Base-by-base conservation (phyloP, 2,888 invertebrate species). In the Drosophila falleni region DNA sequence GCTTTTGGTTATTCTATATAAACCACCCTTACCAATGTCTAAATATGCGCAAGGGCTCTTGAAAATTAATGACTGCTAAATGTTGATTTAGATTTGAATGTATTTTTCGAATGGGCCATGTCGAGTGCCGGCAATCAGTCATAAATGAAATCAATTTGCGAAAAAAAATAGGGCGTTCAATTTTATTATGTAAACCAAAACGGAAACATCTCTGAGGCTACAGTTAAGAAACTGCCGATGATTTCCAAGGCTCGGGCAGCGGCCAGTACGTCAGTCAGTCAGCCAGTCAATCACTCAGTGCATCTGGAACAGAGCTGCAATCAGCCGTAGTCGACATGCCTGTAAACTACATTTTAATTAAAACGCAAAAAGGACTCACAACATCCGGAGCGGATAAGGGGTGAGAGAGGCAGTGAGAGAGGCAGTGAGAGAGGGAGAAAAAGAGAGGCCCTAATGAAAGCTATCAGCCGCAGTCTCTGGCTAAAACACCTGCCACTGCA, bases 311-410 rank as follows among this genome's bases (percentile, higher is more conserved):
- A 54, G 63, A 69, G 78, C 64, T 71, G 68, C 84, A 60, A 47
- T 65, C 41, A 53, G 53, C 69, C 51, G 41, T 66, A 39, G 69
- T 72, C 71, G 66, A 69, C 67, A 65, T 67, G 83, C 46, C 74
- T 66, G 75, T 79, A 80, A 87, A 87, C 84, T 87, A 84, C 87
- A 87, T 87, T 87, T 87, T 81, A 82, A 88, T 86, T 86, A 86
- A 87, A 84, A 70, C 74, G 74, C 68, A 74, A 71, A 71, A 58
- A 58, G 51, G 55, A 62, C 51, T 23, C 29, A 39, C 58, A 55
- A 63, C 11, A 23, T 31, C 37, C 35, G 26, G 11, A 6, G 10
- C 23, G 19, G 19, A 2, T n/a, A n/a, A 19, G 2, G 19, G 19
- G 19, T 23, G 0, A 23, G 23, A 23, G 23, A 23, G 23, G 23